phyloP scores from a whole-genome alignment of 2,113 vertebrate species.

The Spea bombifrons region DNA sequence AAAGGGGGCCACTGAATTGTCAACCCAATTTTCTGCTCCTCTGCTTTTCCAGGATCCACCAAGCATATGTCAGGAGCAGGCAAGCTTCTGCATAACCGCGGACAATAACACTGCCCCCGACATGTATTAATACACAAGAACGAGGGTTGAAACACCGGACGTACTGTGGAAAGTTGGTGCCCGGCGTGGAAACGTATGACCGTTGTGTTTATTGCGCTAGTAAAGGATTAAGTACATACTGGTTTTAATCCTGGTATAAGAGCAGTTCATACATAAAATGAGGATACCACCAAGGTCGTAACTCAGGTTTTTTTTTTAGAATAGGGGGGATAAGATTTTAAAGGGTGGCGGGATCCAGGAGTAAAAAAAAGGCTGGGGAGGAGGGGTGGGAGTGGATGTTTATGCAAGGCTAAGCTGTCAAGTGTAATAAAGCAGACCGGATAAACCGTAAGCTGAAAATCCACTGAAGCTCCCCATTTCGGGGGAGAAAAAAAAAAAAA shows the following conservation, averaged over 20 bases:
- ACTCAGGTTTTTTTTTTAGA: neutral
- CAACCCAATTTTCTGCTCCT: slow-evolving; percentile 75
- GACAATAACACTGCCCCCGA: too few species aligned
- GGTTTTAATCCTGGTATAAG: neutral
- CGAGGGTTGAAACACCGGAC: too few species aligned
- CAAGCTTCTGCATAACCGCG: slow-evolving; percentile 69
- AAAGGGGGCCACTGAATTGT: slow-evolving; percentile 74
- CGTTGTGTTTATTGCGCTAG: too few species aligned
- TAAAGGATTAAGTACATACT: too few species aligned
- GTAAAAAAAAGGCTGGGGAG: slow-evolving; percentile 44
- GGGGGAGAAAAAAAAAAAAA: slow-evolving; percentile 60
- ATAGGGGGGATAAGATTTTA: neutral
- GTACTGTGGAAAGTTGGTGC: too few species aligned
- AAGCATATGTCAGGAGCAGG: slow-evolving; percentile 77
- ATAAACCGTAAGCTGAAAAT: slow-evolving; percentile 84
- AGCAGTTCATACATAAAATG: slow-evolving; percentile 17
- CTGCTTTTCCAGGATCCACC: slow-evolving; percentile 71
- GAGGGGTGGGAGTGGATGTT: slow-evolving; percentile 62
- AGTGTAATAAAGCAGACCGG: slow-evolving; percentile 81
- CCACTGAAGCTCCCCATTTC: slow-evolving; percentile 85
- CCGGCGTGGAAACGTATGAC: too few species aligned
- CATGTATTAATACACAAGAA: too few species aligned
- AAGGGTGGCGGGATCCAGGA: slow-evolving; percentile 37
- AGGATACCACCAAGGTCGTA: slow-evolving; percentile 3
- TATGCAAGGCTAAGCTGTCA: slow-evolving; percentile 82